Conservation (phyloP, 2,888 invertebrate genomes). For the Microctonus hyperodae region DNA sequence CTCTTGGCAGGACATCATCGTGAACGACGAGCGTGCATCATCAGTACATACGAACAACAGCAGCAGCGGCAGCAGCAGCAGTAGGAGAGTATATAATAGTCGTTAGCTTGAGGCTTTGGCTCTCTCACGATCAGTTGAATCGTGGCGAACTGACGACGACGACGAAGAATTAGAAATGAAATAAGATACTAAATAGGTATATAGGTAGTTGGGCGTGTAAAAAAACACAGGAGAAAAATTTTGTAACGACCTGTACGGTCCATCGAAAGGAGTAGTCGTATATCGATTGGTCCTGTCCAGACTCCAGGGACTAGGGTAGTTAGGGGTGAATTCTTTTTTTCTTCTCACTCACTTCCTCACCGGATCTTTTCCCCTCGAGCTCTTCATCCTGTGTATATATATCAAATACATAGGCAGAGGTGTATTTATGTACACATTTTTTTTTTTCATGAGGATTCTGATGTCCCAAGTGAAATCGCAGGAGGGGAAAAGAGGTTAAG, state of each 20-base stretch:
- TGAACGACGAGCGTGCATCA: not conserved
- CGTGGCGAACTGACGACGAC: constrained; percentile 18
- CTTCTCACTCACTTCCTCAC: constrained; percentile 32
- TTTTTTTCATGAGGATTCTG: not conserved
- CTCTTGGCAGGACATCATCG: not conserved
- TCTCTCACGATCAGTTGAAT: constrained; percentile 23
- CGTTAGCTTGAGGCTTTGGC: not conserved
- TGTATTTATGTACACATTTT: not conserved
- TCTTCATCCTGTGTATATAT: constrained; percentile 6
- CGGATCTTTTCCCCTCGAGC: constrained; percentile 23
- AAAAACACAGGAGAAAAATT: constrained; percentile 36
- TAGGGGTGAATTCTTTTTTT: constrained; percentile 37
- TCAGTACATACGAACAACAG: not conserved
- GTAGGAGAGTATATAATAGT: not conserved
- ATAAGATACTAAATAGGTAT: not conserved
- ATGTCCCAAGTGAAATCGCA: constrained; percentile 10
- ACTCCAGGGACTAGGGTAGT: constrained; percentile 33
- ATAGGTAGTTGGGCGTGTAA: constrained; percentile 10
- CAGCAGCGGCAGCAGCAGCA: not conserved
- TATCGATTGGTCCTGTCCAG: constrained; percentile 53
- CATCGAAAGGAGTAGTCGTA: constrained; percentile 49
- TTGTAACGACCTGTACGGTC: constrained; percentile 51
- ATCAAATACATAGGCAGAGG: too few relatives aligned
- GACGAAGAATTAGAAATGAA: constrained; percentile 19
- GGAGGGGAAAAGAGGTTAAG: constrained; percentile 31